phyloP scores from a whole-genome alignment of 2,888 invertebrate genomes.

The Sinodicranocentrus sp. region DNA sequence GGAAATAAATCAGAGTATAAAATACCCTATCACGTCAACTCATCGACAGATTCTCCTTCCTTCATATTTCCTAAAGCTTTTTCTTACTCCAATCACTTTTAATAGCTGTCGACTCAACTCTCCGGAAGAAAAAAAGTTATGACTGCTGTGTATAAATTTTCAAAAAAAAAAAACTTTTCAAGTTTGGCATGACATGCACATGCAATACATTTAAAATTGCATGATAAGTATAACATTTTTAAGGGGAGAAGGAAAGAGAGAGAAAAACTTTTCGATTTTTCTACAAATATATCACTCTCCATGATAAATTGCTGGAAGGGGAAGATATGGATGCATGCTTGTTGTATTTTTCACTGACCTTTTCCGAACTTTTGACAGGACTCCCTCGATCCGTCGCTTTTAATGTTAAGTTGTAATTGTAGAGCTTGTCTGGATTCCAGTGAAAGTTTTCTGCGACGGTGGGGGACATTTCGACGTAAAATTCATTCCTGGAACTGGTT shows the following conservation, averaged over 20 bases:
- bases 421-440: constrained; percentile 80
- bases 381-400: constrained; percentile 90
- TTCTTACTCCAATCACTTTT: constrained; percentile 19
- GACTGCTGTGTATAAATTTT: not conserved
- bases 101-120: constrained; percentile 14
- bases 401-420: constrained; percentile 92
- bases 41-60: constrained; percentile 26
- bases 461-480: constrained; percentile 78
- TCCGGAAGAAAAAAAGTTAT: too few relatives aligned
- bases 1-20: constrained; percentile 49
- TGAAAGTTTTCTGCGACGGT: constrained; percentile 75
- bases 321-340: constrained; percentile 21
- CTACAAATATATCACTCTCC: too few relatives aligned
- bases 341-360: constrained; percentile 69
- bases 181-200: constrained; percentile 17
- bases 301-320: not conserved
- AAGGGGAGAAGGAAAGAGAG: not conserved
- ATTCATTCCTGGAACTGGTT: constrained; percentile 79
- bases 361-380: constrained; percentile 82
- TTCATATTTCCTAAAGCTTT: not conserved
- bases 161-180: too few relatives aligned
- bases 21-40: constrained; percentile 30
- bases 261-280: not conserved
- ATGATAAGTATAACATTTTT: too few relatives aligned
- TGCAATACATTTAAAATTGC: not conserved